Conservation (phyloP, 2,113 vertebrate genomes). For the Carlito syrichta region DNA sequence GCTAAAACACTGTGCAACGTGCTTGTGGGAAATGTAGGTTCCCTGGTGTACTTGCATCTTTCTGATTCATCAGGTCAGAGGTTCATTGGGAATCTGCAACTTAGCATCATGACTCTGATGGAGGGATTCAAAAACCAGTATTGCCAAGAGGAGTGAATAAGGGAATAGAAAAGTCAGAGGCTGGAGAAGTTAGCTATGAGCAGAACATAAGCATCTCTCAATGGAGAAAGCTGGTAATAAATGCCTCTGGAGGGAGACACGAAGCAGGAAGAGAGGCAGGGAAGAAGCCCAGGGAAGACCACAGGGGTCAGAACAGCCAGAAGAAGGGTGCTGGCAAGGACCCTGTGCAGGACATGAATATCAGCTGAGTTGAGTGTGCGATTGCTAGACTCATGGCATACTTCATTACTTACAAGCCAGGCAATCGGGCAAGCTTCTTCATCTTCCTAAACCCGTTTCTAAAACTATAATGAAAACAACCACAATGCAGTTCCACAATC, state of each 20-base stretch:
- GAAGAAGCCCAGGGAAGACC: neutral
- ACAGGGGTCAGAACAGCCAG: neutral
- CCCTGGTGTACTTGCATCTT: neutral
- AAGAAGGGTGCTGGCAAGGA: no score
- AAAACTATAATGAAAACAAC: neutral
- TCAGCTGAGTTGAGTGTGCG: no score
- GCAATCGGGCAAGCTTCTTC: neutral
- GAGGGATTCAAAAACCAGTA: neutral
- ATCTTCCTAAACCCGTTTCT: constrained; percentile 5
- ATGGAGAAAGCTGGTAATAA: neutral
- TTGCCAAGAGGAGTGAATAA: neutral
- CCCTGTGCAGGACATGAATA: no score
- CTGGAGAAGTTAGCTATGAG: neutral
- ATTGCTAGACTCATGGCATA: neutral
- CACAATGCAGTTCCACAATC: neutral
- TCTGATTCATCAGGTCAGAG: neutral
- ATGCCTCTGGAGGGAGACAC: neutral
- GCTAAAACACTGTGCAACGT: neutral
- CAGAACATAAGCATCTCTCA: neutral
- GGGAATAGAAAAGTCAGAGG: neutral
- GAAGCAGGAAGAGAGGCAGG: neutral
- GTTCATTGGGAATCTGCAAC: neutral
- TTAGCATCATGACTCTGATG: neutral
- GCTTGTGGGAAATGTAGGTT: neutral
- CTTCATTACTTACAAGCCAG: neutral